Base-by-base conservation (phyloP, 1,140 invertebrate species). In the Ruditapes philippinarum region DNA sequence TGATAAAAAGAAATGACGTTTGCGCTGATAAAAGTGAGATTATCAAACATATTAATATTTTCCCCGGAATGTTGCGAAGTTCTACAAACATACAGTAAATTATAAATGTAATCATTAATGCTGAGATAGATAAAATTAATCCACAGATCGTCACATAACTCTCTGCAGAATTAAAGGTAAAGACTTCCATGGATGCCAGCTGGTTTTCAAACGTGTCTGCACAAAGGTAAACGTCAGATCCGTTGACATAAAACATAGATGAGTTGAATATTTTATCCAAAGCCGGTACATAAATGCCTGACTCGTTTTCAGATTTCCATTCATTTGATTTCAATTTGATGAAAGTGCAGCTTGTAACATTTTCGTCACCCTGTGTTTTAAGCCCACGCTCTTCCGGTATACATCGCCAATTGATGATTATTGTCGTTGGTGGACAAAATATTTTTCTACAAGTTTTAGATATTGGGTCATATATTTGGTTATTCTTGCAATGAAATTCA, bases 61-160 rank as follows among this genome's bases (percentile, higher is more conserved):
- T 96, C 1, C 96, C 96, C 0, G 96, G 96, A 19, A 96, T 91
- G 89, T 96, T 97, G 45, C 95, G 92, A 76, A 96, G 90, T 42
- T 95, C 94, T 28, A 94, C 92, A 7, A 96, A 89, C 0, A 94
- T 60, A 2, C 92, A 60, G 86, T 96, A 96, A 0, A 96, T 92
- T 2, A 94, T 11, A 14, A 97, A 84, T 14, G 83, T 89, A 33
- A 93, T 42, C 12, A 89, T 28, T 17, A 94, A 87, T 4, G 89
- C 91, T 28, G 90, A 45, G 11, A 94, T 19, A 19, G 93, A 94
- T 5, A 93, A 45, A 7, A 91, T 51, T 1, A 91, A 36, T 2
- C 92, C 92, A 40, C 90, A 70, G n/a, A 92, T 62, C 17, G 91
- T 91, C 17, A 94, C 22, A 40, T 92, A 70, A 1, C 76, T 74